Conservation (phyloP, 2,113 vertebrate genomes). For the Passerina amoena region DNA sequence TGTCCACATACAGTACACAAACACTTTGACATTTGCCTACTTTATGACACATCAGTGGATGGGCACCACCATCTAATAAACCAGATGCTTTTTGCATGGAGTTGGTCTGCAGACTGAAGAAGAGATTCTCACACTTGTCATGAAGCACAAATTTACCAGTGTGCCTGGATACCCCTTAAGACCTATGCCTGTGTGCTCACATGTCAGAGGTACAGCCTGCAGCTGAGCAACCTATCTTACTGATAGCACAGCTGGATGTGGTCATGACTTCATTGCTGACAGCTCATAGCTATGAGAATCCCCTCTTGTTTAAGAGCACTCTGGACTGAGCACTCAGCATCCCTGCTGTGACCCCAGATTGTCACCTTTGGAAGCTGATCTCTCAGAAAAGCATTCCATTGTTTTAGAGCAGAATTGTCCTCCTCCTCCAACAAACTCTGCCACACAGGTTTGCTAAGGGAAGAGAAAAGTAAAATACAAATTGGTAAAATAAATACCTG, state of each 20-base stretch:
- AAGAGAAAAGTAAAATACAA: background rate
- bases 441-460: background rate
- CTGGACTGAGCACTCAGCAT: background rate
- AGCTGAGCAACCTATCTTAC: background rate
- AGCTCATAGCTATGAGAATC: background rate
- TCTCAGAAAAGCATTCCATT: background rate
- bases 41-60: background rate
- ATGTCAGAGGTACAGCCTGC: background rate
- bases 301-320: background rate
- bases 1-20: background rate
- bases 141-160: background rate
- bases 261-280: background rate
- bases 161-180: background rate
- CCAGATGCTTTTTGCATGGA: background rate
- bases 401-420: background rate
- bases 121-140: background rate
- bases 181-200: background rate
- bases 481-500: background rate
- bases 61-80: background rate
- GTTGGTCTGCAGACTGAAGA: background rate
- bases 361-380: constrained; percentile 21
- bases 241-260: constrained; percentile 1
- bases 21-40: background rate
- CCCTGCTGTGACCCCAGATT: background rate
- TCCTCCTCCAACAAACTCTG: background rate